These are phyloP conservation scores for Drosophila greeni DNA, from an alignment of 2,888 invertebrate genomes.

Conservation along the genomic window DNA sequence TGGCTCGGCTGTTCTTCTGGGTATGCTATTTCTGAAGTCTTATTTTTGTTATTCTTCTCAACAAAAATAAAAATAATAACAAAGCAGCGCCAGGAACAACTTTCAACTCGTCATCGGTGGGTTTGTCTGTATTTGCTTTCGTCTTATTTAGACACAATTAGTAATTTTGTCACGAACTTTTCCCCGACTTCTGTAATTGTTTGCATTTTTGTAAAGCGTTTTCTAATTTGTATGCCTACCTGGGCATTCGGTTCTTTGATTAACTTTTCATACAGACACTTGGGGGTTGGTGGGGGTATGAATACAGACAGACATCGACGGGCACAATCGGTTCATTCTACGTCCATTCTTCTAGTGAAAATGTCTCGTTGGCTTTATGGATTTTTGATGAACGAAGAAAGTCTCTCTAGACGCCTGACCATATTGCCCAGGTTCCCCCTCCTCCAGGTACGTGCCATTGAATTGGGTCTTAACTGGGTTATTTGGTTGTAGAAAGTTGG, in stretches of 20 bases:
- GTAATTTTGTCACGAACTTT: slow-evolving; percentile 65
- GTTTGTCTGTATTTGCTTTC: slow-evolving; percentile 19
- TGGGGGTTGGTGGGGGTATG: neutral
- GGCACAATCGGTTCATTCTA: slow-evolving; percentile 46
- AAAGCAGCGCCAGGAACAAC: slow-evolving; percentile 22
- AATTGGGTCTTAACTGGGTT: slow-evolving; percentile 58
- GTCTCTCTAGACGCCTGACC: slow-evolving; percentile 53
- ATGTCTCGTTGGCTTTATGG: slow-evolving; percentile 58
- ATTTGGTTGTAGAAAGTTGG: slow-evolving; percentile 60
- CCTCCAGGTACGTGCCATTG: slow-evolving; percentile 30
- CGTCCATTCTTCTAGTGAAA: slow-evolving; percentile 61
- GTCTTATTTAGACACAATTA: slow-evolving; percentile 55
- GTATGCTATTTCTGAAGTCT: slow-evolving; percentile 16
- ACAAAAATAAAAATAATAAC: slow-evolving; percentile 6
- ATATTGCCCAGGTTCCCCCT: slow-evolving; percentile 42
- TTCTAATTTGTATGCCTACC: slow-evolving; percentile 46
- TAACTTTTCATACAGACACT: slow-evolving; percentile 51
- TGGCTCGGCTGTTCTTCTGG: slow-evolving; percentile 16
- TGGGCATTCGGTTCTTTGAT: slow-evolving; percentile 44
- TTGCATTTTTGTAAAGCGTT: slow-evolving; percentile 32
- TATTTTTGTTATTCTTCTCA: slow-evolving; percentile 9
- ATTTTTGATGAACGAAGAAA: slow-evolving; percentile 68
- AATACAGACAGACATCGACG: neutral
- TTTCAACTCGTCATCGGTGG: slow-evolving; percentile 46
- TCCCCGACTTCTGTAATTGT: slow-evolving; percentile 46